Base-by-base conservation (phyloP, 2,113 vertebrate genomes). In the Theristicus caerulescens region DNA sequence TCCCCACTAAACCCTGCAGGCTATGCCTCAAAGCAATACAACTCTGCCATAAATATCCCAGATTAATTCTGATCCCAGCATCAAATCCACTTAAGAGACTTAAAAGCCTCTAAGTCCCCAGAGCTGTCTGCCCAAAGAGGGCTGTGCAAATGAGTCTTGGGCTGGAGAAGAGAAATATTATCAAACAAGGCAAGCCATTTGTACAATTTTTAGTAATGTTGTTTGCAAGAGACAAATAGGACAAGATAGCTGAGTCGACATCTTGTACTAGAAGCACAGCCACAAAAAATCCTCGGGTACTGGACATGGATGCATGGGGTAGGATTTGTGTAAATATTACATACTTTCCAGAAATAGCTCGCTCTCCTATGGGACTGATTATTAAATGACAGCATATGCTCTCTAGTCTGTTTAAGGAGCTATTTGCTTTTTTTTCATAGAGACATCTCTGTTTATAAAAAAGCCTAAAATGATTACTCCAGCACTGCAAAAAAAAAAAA, bases 81-180 rank as follows among this genome's bases (percentile, higher is more conserved):
- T 96, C 95, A 98, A 98, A 98, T 97, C 97, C 97, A 98, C 90
- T 98, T 97, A 98, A 88, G 97, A 94, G 97, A 96, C 96, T 98
- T 97, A 96, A 96, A 97, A 94, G 95, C 93, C 86, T 95, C 69
- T 3, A 5, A 96, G 96, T 96, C 91, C 77, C 89, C 70, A 82
- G 95, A 94, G 93, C 94, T 95, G 87, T 84, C 90, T 85, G 88
- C 58, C 92, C 72, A 90, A 58, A 94, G 72, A 96, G 72, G 77
- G 88, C 67, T 94, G 92, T 83, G 67, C 91, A 91, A 86, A 89
- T 20, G 54, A 95, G 78, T 94, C 91, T 76, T 49, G 93, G 91
- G 89, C 89, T 95, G 87, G 77, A 86, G 62, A 94, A 49, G 57
- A 83, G 83, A 85, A 88, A 77, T 59, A 57, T 92, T 86, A 95